phyloP scores from a whole-genome alignment of 2,113 vertebrate species.

The Sphyrna mokarran region DNA sequence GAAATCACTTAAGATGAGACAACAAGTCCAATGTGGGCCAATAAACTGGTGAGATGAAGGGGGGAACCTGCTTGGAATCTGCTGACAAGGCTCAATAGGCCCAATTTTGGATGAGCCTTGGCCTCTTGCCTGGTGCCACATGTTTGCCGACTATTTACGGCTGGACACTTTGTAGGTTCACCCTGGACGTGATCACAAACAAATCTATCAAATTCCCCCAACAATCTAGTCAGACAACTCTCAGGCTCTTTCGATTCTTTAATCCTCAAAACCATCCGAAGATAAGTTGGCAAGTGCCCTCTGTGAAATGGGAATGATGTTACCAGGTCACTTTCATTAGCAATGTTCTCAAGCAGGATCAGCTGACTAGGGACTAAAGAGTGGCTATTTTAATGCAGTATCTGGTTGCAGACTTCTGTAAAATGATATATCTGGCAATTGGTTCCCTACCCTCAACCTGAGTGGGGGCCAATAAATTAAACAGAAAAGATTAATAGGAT shows the following conservation, averaged over 20 bases:
- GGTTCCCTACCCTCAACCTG: not conserved
- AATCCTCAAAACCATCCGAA: not conserved
- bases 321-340: not conserved
- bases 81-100: no score
- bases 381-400: not conserved
- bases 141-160: no score
- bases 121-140: no score
- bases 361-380: not conserved
- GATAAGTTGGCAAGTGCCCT: not conserved
- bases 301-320: not conserved
- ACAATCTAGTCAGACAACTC: not conserved
- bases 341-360: not conserved
- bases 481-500: not conserved
- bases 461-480: not conserved
- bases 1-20: not conserved
- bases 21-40: no score
- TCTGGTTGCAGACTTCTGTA: not conserved
- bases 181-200: not conserved
- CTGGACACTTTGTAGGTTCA: no score
- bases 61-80: no score
- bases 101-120: no score
- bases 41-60: no score
- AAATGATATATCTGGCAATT: not conserved
- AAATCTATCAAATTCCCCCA: not conserved
- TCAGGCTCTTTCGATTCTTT: not conserved